Evolutionary conservation across 2,113 vertebrate species (phyloP), one percentile per base, ranked within the genome.

Genomic region (Pelvicachromis taeniatus): DNA sequence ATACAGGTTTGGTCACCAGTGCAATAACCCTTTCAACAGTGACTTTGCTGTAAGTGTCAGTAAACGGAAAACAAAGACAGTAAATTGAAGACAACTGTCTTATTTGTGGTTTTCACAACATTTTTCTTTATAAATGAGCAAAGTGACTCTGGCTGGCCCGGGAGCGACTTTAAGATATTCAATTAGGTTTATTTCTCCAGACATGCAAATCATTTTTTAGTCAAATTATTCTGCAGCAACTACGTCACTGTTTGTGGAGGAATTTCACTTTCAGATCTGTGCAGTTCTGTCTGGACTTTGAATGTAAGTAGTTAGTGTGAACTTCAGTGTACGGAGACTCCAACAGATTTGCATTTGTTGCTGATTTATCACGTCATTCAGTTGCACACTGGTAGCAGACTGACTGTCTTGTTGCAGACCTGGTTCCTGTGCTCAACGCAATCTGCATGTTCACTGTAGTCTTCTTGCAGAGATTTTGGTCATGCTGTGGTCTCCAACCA

Each of bases 11-110:
- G 0, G 65, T 26, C 65, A 45, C n/a, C 63, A 6, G 38, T 45
- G 38, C 63, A 42, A 2, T 0, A 19, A 70, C 0, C 0, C 21
- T 26, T 45, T 23, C 38, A 70, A 17, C 21, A 70, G 7, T 61
- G 35, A 61, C 31, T 42, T 42, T 42, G n/a, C 42, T 3, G 9
- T 10, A 40, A 13, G 2, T 63, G 19, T n/a, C 9, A 63, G n/a
- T 21, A 21, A 63, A 65, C 6, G 12, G 31, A 63, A 68, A 23
- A 40, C 61, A 40, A n/a, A 21, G 12, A 38, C 11, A 23, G 61
- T 8, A 1, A 40, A 21, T 65, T 65, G 19, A 65, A 65, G 19
- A 63, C 2, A 61, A n/a, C 9, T 0, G 31, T 61, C 29, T 61
- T 29, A 61, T 33, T 33, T 61, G 1, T 33, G 58, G 58, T 61